Conservation (phyloP, 2,113 vertebrate species). For the Prunella himalayana region DNA sequence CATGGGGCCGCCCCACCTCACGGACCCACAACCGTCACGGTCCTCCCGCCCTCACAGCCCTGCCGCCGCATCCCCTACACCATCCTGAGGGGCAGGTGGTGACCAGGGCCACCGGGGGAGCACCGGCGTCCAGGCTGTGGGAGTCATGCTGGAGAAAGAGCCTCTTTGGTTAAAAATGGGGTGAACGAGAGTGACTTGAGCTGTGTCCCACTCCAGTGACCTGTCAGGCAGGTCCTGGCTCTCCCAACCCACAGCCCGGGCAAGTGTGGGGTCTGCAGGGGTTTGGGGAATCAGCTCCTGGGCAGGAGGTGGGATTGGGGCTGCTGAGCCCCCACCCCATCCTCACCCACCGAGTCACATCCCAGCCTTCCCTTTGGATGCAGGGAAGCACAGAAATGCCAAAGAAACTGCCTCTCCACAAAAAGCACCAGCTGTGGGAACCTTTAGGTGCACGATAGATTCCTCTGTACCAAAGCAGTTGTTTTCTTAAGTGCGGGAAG, state of each 20-base stretch:
- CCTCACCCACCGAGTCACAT: not conserved
- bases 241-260: too few relatives aligned
- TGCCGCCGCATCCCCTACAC: accelerated
- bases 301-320: not conserved
- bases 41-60: not conserved
- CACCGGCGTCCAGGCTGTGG: too few relatives aligned
- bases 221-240: not conserved
- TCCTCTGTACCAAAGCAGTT: not conserved
- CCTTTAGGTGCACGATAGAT: too few relatives aligned
- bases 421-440: not conserved
- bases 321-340: not conserved
- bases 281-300: not conserved
- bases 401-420: not conserved
- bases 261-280: not conserved
- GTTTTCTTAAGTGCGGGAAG: not conserved
- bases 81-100: not conserved
- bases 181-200: accelerated
- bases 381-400: not conserved
- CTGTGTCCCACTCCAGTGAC: not conserved
- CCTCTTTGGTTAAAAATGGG: not conserved
- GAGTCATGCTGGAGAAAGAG: not conserved
- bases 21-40: not conserved
- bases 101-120: too few relatives aligned
- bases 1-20: not conserved
- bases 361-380: not conserved